Conservation (phyloP, 2,113 vertebrate species). For the Scomber scombrus region DNA sequence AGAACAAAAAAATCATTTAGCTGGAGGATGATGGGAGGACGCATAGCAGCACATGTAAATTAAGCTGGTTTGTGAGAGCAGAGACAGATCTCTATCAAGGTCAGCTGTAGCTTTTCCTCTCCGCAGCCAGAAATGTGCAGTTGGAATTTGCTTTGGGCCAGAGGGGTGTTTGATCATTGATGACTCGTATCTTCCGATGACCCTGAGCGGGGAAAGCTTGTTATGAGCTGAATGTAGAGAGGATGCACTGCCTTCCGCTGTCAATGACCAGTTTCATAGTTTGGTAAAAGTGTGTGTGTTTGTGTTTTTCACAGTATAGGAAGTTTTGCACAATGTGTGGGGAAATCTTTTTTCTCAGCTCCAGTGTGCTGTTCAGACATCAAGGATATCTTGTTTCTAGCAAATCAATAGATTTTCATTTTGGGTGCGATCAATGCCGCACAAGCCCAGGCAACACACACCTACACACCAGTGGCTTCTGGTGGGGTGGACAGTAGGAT, state of each 20-base stretch:
- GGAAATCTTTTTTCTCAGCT: background rate
- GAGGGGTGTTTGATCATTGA: background rate
- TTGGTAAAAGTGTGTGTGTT: background rate
- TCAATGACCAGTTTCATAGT: background rate
- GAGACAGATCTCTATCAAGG: conserved; percentile 17
- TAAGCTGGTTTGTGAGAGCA: conserved; percentile 13
- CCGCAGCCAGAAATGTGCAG: background rate
- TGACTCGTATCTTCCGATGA: conserved; percentile 3
- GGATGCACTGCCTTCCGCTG: background rate
- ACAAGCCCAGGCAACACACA: conserved; percentile 23
- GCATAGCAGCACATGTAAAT: conserved; percentile 13
- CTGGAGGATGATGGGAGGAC: conserved; percentile 33
- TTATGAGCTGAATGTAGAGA: background rate
- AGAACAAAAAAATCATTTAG: conserved; percentile 58
- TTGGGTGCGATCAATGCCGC: conserved; percentile 52
- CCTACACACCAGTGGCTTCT: background rate
- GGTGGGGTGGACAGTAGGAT: too few species aligned
- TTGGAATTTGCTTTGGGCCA: background rate
- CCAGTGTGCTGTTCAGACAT: conserved; percentile 8
- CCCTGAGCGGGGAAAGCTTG: background rate
- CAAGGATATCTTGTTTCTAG: conserved; percentile 18
- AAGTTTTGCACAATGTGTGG: background rate
- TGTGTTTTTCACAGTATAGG: background rate
- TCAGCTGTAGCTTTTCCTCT: background rate
- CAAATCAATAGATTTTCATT: conserved; percentile 76